Conservation (phyloP, 2,797 vertebrate species). For the Carcharodon carcharias region DNA sequence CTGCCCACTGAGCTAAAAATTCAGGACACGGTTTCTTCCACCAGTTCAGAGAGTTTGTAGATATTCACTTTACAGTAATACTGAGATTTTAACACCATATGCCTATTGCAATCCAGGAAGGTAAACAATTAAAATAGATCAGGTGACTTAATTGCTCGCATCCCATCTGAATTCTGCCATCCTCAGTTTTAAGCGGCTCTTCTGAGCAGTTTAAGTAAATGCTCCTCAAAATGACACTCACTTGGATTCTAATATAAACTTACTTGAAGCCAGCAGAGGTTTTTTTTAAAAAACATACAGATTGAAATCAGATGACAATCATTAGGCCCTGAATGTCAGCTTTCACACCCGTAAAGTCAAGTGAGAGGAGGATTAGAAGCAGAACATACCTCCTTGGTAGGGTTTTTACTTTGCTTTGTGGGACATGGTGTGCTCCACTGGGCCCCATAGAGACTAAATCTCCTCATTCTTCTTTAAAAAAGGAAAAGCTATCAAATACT, state of each 20-base stretch:
- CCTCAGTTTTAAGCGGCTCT: background rate
- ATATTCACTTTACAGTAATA: background rate
- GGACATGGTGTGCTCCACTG: background rate
- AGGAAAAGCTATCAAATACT: background rate
- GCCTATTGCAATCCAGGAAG: background rate
- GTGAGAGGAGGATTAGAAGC: background rate
- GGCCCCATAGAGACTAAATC: background rate
- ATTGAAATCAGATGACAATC: too few relatives aligned
- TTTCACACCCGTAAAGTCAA: background rate
- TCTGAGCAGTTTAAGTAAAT: background rate
- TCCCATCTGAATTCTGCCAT: background rate
- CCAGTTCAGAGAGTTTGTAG: background rate
- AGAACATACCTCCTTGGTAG: background rate
- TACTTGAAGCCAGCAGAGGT: background rate
- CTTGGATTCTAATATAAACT: background rate
- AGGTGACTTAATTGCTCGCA: background rate
- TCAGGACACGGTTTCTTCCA: background rate
- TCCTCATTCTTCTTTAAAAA: background rate
- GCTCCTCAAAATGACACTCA: background rate
- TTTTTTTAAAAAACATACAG: background rate
- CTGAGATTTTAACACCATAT: background rate
- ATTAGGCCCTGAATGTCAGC: background rate
- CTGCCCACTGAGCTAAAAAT: too few relatives aligned
- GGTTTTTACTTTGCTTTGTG: background rate
- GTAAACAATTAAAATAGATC: background rate